These are phyloP conservation scores for Macroramphosus scolopax DNA, from an alignment of 2,797 vertebrate genomes.

Conservation along the genomic window DNA sequence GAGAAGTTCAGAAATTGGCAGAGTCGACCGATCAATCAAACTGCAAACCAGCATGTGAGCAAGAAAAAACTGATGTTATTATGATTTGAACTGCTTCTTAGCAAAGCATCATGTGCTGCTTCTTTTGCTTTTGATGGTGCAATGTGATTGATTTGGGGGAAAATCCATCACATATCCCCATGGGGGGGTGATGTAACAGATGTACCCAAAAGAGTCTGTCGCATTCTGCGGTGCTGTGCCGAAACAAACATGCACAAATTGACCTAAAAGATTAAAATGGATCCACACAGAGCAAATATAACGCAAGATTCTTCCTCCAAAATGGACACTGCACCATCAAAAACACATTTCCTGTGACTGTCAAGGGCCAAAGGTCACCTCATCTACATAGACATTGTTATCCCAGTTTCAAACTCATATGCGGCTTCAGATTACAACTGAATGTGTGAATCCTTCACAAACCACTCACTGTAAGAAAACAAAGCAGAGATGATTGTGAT, in stretches of 20 bases:
- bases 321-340: slow-evolving; percentile 11
- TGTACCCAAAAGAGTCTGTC: slow-evolving; percentile 32
- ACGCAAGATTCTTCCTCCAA: slow-evolving; percentile 1
- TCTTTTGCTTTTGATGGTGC: slow-evolving; percentile 29
- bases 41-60: slow-evolving; percentile 4
- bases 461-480: too few relatives aligned
- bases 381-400: too few relatives aligned
- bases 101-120: neutral
- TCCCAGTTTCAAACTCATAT: too few relatives aligned
- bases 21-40: slow-evolving; percentile 5
- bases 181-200: slow-evolving; percentile 45
- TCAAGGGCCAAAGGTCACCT: too few relatives aligned
- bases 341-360: too few relatives aligned
- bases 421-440: too few relatives aligned
- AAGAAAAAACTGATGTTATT: slow-evolving; percentile 5
- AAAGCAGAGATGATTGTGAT: too few relatives aligned
- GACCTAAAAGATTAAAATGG: too few relatives aligned
- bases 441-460: too few relatives aligned
- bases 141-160: slow-evolving; percentile 28
- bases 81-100: neutral
- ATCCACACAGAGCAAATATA: too few relatives aligned
- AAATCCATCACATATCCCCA: slow-evolving; percentile 36
- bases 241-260: too few relatives aligned
- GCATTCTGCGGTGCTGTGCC: slow-evolving; percentile 4
- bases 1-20: neutral